Evolutionary conservation across 2,888 invertebrate genomes (phyloP), one percentile per base, ranked within the genome.

Genomic region (Luperina nickerlii): DNA sequence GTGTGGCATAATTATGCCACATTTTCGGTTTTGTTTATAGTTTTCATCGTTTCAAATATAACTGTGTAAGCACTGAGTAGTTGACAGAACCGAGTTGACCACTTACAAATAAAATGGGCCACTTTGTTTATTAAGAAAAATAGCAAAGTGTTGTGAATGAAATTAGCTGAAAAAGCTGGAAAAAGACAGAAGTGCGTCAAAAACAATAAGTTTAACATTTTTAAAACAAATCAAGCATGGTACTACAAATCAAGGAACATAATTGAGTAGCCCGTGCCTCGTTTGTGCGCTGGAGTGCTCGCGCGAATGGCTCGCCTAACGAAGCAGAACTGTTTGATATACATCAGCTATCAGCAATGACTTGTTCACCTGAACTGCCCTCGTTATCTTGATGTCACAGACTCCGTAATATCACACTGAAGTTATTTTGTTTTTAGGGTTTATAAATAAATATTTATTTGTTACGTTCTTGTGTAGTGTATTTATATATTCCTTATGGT

Each of bases 281-380:
- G 20, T 74, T 48, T n/a, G 66, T 65, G 13, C 32, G 51, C 66
- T 7, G 18, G 38, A 63, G 72, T 38, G 74, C 11, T 51, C 71
- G 81, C 74, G 71, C 51, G 51, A 32, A 4, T 63, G 20, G 32
- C 57, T 73, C 45, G 63, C n/a, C 42, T 77, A 68, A 77, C 68
- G 48, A 81, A 71, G 42, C 71, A 71, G 77, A 76, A 54, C 57
- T 42, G 45, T 80, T 81, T 57, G 69, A 62, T 60, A 69, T 42
- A 15, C 15, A 32, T 71, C 81, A 32, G 67, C 27, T 54, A 42
- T 54, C 60, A 57, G 57, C 24, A 60, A 67, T 67, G 11, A 67
- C 57, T 66, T 57, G 32, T 62, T 74, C 48, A 48, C 6, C 32
- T 73, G 38, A 70, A 66, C 72, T 54, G 15, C n/a, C 4, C 18